These are phyloP conservation scores for Agriopis marginaria DNA, from an alignment of 2,888 invertebrate genomes.

Conservation along the genomic window DNA sequence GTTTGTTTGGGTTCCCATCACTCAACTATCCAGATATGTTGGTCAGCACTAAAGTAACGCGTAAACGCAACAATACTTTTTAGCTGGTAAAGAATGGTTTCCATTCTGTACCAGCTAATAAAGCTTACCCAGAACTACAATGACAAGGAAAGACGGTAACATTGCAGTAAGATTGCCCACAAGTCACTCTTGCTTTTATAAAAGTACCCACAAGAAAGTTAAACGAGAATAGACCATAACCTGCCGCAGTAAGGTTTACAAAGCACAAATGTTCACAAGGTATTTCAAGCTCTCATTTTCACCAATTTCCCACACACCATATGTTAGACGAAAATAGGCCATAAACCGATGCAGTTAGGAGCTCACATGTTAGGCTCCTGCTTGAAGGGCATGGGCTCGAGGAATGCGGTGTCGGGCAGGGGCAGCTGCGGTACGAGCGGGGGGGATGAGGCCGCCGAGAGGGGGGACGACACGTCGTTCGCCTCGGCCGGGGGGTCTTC, in stretches of 20 bases:
- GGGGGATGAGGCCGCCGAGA: conserved; percentile 58
- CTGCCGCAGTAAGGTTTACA: background rate
- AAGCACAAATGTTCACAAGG: background rate
- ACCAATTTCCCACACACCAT: background rate
- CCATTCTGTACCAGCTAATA: too few species aligned
- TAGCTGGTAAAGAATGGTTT: too few species aligned
- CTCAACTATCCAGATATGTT: too few species aligned
- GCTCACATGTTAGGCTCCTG: conserved; percentile 80
- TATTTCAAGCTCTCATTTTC: background rate
- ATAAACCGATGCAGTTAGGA: conserved; percentile 8
- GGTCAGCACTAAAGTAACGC: too few species aligned
- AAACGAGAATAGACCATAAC: background rate
- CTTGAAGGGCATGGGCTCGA: conserved; percentile 74
- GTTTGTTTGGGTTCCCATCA: too few species aligned
- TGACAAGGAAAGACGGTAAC: background rate
- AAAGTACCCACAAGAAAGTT: background rate
- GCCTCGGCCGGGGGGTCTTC: conserved; percentile 53
- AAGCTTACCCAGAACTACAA: too few species aligned
- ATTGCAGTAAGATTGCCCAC: background rate
- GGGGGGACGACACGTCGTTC: conserved; percentile 42
- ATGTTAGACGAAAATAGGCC: conserved; percentile 10
- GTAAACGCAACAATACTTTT: too few species aligned
- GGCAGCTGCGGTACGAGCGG: conserved; percentile 65
- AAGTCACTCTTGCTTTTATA: background rate
- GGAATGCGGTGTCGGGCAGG: conserved; percentile 55